These are phyloP conservation scores for Eurytoma californica DNA, from an alignment of 2,888 invertebrate species.

Conservation along the genomic window DNA sequence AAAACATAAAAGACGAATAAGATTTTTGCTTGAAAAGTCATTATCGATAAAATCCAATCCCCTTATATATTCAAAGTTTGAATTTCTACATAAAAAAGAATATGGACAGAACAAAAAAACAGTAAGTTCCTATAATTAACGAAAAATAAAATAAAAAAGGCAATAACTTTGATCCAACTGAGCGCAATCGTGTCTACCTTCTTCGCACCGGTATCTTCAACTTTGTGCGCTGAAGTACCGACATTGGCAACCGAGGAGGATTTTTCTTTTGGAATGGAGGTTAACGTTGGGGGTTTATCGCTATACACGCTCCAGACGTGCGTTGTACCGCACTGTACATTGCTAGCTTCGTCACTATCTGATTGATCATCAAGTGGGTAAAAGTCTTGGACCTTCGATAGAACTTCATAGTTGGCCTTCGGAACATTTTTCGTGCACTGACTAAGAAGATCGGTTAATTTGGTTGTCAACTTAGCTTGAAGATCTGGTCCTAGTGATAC, in stretches of 20 bases:
- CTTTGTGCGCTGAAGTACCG: constrained; percentile 66
- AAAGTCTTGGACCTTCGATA: constrained; percentile 67
- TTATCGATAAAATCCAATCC: constrained; percentile 20
- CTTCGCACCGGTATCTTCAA: constrained; percentile 69
- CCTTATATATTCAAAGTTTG: background rate
- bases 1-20: background rate
- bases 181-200: constrained; percentile 64
- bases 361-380: constrained; percentile 70
- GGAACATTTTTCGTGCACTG: constrained; percentile 62
- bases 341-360: constrained; percentile 70
- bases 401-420: constrained; percentile 60
- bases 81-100: constrained; percentile 29
- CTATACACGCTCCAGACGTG: constrained; percentile 69
- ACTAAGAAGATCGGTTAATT: constrained; percentile 69
- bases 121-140: constrained; percentile 11
- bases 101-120: background rate
- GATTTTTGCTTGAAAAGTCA: background rate
- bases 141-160: constrained; percentile 29
- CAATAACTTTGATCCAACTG: constrained; percentile 31
- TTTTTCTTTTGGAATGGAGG: constrained; percentile 69
- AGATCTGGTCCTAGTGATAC: constrained; percentile 71
- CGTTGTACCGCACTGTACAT: constrained; percentile 63
- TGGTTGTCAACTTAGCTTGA: constrained; percentile 68
- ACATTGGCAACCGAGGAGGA: constrained; percentile 65
- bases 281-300: constrained; percentile 69